phyloP scores from a whole-genome alignment of 1,140 invertebrate genomes.

The Formica exsecta region DNA sequence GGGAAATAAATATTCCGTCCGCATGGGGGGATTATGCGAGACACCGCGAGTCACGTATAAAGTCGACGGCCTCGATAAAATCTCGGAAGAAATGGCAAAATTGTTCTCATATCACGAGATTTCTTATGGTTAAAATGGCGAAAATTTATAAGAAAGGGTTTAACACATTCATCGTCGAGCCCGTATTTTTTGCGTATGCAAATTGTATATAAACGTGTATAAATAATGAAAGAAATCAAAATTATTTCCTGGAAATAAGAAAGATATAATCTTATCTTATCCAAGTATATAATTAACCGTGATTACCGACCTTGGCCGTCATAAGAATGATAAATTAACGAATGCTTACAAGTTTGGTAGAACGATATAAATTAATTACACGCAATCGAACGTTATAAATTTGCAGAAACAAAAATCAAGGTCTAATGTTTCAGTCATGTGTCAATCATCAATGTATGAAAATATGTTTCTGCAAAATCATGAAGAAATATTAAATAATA shows the following conservation, averaged over 20 bases:
- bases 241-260: not conserved
- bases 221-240: not conserved
- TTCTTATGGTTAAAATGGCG: constrained; percentile 17
- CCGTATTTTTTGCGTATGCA: not conserved
- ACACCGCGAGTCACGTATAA: constrained; percentile 9
- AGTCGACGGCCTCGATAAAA: constrained; percentile 50
- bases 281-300: constrained; percentile 9
- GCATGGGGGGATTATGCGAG: constrained; percentile 51
- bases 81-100: constrained; percentile 54
- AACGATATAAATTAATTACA: not conserved
- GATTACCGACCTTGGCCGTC: not conserved
- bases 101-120: constrained; percentile 40
- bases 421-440: not conserved
- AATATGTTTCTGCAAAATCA: not conserved
- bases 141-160: constrained; percentile 34
- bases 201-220: not conserved
- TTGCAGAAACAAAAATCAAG: not conserved
- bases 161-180: constrained; percentile 15
- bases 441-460: not conserved
- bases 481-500: not conserved
- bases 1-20: constrained; percentile 60
- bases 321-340: not conserved
- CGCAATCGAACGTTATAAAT: not conserved
- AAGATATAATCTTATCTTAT: constrained; percentile 32
- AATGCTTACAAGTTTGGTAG: not conserved